These are phyloP conservation scores for Laodelphax striatellus DNA, from an alignment of 1,140 invertebrate species.

Conservation along the genomic window DNA sequence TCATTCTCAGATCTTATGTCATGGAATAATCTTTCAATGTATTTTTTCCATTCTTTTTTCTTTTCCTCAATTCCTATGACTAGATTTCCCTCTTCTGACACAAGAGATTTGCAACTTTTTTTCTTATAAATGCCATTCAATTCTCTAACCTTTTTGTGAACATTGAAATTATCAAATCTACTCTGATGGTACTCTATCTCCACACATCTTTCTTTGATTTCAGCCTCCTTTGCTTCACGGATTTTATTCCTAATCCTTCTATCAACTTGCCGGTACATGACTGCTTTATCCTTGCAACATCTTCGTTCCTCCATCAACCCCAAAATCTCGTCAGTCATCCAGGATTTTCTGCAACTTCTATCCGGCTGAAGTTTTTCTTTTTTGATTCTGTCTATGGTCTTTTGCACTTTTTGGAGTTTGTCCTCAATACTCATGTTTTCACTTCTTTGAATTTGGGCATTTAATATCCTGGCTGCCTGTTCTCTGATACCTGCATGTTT, in stretches of 20 bases:
- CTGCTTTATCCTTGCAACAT: no score
- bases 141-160: constrained; percentile 16
- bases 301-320: constrained; percentile 21
- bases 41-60: constrained; percentile 16
- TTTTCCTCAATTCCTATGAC: constrained; percentile 7
- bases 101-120: not conserved
- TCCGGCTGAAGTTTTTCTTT: not conserved
- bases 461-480: not conserved
- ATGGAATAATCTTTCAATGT: constrained; percentile 20
- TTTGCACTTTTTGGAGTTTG: not conserved
- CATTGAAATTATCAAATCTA: constrained; percentile 14
- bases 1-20: constrained; percentile 9
- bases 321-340: constrained; percentile 23
- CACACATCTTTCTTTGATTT: constrained; percentile 6
- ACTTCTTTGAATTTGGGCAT: constrained; percentile 10
- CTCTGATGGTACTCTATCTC: constrained; percentile 7
- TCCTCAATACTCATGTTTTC: constrained; percentile 1
- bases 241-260: constrained; percentile 1
- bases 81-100: not conserved
- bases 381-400: constrained; percentile 1
- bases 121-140: constrained; percentile 6
- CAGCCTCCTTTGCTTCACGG: constrained; percentile 5
- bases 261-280: not conserved
- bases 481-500: constrained; percentile 5
- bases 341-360: constrained; percentile 13